Evolutionary conservation across 1,140 invertebrate species (phyloP).

Genomic region (Drosophila watanabei): DNA sequence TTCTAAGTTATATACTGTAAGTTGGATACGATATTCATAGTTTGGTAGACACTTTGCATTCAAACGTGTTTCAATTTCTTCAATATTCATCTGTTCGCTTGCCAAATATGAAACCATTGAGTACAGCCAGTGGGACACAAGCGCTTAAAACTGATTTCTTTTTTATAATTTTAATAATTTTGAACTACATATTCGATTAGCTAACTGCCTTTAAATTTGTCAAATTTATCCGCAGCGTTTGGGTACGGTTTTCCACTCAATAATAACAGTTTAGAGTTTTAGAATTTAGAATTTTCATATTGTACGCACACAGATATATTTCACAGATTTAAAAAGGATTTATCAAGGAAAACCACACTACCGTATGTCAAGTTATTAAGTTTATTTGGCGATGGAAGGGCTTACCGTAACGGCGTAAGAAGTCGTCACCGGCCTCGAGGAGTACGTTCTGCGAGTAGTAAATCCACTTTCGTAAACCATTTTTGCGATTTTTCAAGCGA

Average conservation of each 20-base stretch:
- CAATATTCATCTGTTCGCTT: conserved; percentile 54
- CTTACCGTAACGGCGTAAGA: conserved; percentile 93
- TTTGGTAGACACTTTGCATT: conserved; percentile 68
- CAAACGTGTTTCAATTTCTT: conserved; percentile 86
- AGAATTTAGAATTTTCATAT: conserved; percentile 15
- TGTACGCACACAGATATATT: conserved; percentile 63
- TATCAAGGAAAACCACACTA: conserved; percentile 62
- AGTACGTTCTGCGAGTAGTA: conserved; percentile 93
- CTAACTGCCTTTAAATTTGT: conserved; percentile 59
- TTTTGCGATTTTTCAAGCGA: conserved; percentile 72
- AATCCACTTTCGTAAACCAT: conserved; percentile 97
- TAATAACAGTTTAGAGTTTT: not conserved
- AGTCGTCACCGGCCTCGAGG: conserved; percentile 89
- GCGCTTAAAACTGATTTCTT: conserved; percentile 53
- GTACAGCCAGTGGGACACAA: conserved; percentile 74
- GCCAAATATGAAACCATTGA: conserved; percentile 52
- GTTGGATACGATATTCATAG: conserved; percentile 79
- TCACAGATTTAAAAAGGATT: conserved; percentile 59
- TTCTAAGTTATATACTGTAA: conserved; percentile 33
- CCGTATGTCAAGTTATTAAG: conserved; percentile 42
- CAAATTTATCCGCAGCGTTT: conserved; percentile 55
- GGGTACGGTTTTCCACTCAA: not conserved
- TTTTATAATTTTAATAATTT: conserved; percentile 16
- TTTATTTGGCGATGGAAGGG: conserved; percentile 59
- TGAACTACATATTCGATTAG: conserved; percentile 41